Evolutionary conservation across 1,140 invertebrate species (phyloP).

Genomic region (Limonius californicus): DNA sequence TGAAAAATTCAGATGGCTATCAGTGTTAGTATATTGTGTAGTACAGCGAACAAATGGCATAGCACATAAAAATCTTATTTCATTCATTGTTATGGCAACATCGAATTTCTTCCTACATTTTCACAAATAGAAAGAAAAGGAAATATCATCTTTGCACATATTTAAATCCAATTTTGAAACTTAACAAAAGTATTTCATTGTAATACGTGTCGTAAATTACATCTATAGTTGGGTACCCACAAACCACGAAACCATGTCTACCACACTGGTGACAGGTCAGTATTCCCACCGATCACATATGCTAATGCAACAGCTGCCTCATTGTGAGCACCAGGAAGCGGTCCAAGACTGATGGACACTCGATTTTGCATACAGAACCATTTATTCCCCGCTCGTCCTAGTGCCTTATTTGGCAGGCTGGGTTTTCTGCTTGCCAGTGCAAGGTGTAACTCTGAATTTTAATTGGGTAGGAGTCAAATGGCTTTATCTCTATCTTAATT

Average conservation of each 20-base stretch:
- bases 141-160: too few species aligned
- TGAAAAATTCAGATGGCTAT: too few species aligned
- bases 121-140: too few species aligned
- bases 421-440: background rate
- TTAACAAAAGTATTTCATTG: too few species aligned
- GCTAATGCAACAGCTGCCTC: constrained; percentile 7
- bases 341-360: constrained; percentile 2
- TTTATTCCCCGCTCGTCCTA: background rate
- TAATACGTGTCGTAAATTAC: too few species aligned
- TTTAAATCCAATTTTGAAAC: too few species aligned
- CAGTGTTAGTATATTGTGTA: too few species aligned
- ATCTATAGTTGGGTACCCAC: too few species aligned
- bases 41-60: too few species aligned
- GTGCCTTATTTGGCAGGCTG: background rate
- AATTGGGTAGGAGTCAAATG: background rate
- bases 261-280: background rate
- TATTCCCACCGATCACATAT: background rate
- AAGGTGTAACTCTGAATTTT: constrained; percentile 6
- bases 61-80: too few species aligned
- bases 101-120: too few species aligned
- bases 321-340: background rate
- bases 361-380: background rate
- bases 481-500: background rate
- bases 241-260: background rate
- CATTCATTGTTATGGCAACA: too few species aligned